phyloP scores from a whole-genome alignment of 2,113 vertebrate species.

The Chaetodon auriga region DNA sequence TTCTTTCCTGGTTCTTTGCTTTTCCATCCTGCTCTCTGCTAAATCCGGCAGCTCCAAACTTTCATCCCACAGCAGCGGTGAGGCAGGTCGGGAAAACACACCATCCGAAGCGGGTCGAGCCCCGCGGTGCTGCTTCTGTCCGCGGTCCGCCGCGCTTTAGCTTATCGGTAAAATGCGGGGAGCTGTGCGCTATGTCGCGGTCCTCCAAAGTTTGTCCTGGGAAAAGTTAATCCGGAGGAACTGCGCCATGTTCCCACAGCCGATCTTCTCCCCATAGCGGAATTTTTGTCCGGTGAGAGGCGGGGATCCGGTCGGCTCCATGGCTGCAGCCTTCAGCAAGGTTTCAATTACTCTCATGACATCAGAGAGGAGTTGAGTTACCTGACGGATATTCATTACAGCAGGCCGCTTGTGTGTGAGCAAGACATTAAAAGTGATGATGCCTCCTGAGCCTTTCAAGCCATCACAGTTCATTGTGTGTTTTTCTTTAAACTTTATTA shows the following conservation, averaged over 20 bases:
- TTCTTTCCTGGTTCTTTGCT: constrained; percentile 78
- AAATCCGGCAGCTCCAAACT: constrained; percentile 74
- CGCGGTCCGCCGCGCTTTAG: no score
- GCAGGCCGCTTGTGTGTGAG: no score
- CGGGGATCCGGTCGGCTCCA: constrained; percentile 77
- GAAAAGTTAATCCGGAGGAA: constrained; percentile 68
- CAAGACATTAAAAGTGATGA: no score
- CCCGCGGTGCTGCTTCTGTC: no score
- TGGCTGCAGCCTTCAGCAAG: constrained; percentile 62
- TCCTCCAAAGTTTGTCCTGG: constrained; percentile 20
- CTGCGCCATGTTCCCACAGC: constrained; percentile 84
- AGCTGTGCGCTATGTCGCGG: not conserved
- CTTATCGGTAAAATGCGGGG: no score
- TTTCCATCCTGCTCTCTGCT: constrained; percentile 81
- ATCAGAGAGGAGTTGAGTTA: constrained; percentile 82
- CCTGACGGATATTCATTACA: constrained; percentile 58
- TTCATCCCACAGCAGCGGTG: constrained; percentile 71
- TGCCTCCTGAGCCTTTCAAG: not conserved
- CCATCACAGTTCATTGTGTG: no score
- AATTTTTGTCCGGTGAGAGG: constrained; percentile 80
- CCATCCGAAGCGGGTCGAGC: constrained; percentile 11
- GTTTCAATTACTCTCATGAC: constrained; percentile 79
- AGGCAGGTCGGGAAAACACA: constrained; percentile 52
- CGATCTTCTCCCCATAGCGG: constrained; percentile 72
- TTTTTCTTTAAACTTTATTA: not conserved